Evolutionary conservation across 2,888 invertebrate genomes (phyloP).

Genomic region (Heteropelma amictum): DNA sequence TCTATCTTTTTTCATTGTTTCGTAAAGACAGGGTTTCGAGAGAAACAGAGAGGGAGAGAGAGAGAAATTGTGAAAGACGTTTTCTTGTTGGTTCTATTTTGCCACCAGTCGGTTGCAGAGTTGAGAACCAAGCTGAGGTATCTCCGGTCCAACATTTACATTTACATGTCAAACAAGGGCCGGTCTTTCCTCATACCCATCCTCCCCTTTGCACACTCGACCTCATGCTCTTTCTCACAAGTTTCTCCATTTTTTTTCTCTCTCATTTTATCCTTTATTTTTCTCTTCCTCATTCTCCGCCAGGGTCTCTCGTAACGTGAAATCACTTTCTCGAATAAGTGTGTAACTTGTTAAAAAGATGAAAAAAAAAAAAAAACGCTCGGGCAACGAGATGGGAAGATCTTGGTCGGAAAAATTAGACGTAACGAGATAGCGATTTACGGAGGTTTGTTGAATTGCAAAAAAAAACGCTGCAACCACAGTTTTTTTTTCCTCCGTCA

Average conservation of each 20-base stretch:
- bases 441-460: too few relatives aligned
- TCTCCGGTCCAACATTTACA: slow-evolving; percentile 72
- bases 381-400: too few relatives aligned
- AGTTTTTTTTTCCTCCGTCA: too few relatives aligned
- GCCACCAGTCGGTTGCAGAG: slow-evolving; percentile 8
- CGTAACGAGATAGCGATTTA: too few relatives aligned
- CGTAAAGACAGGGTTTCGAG: too few relatives aligned
- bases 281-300: neutral
- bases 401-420: too few relatives aligned
- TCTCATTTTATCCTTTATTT: neutral
- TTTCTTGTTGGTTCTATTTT: slow-evolving; percentile 19
- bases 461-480: too few relatives aligned
- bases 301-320: too few relatives aligned
- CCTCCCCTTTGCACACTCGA: slow-evolving; percentile 1
- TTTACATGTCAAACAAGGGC: slow-evolving; percentile 74
- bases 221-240: slow-evolving; percentile 8
- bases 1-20: neutral
- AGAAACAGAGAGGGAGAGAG: neutral
- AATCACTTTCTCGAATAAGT: neutral
- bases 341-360: too few relatives aligned
- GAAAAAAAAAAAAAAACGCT: too few relatives aligned
- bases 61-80: neutral
- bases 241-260: neutral
- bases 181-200: slow-evolving; percentile 51
- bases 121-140: slow-evolving; percentile 65